A percentile compares a stretch with the other conserved stretches of the same genome.
phyloP scores from a whole-genome alignment of 1,140 invertebrate species.

The Megalopta genalis region DNA sequence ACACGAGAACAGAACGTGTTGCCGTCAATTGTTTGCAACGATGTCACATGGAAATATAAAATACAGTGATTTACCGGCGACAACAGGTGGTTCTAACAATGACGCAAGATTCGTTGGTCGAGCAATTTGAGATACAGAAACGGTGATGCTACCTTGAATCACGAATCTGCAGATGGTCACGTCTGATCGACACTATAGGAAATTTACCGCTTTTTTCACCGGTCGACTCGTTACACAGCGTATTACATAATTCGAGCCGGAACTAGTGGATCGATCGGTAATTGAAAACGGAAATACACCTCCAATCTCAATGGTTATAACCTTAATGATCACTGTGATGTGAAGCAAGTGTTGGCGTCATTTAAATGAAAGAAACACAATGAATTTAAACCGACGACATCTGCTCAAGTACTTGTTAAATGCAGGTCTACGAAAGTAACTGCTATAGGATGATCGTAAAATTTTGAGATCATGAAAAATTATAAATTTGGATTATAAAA shows the following conservation, averaged over 20 bases:
- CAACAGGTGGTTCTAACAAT: not conserved
- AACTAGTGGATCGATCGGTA: constrained; percentile 11
- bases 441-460: too few species aligned
- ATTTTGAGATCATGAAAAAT: too few species aligned
- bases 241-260: constrained; percentile 25
- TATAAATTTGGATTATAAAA: too few species aligned
- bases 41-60: not conserved
- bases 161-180: not conserved
- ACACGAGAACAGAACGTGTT: too few species aligned
- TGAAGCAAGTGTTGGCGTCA: not conserved
- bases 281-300: constrained; percentile 29
- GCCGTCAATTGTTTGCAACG: not conserved
- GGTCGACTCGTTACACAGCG: not conserved
- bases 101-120: not conserved
- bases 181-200: not conserved
- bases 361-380: not conserved
- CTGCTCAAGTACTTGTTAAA: too few species aligned
- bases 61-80: not conserved
- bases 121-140: not conserved
- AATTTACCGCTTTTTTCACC: not conserved
- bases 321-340: not conserved
- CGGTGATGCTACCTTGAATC: not conserved
- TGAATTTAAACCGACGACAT: too few species aligned
- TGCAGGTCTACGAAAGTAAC: too few species aligned
- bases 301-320: constrained; percentile 15